Evolutionary conservation across 2,888 invertebrate genomes (phyloP).

Genomic region (Opisthograptis luteolata): DNA sequence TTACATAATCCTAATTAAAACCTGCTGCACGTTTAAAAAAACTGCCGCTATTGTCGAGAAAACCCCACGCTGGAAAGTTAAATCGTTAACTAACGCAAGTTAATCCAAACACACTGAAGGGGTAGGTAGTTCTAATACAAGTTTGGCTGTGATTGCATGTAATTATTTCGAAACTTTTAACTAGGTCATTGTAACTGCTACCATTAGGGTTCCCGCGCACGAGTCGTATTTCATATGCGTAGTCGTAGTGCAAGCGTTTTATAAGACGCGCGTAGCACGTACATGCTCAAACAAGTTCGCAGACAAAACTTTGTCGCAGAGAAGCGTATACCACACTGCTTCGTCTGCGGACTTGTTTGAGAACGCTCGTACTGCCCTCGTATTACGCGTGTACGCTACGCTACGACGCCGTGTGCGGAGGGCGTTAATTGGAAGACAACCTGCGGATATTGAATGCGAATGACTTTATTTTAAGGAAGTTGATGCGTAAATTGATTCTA

Average conservation of each 20-base stretch:
- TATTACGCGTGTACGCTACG: no score
- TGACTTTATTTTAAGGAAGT: not conserved
- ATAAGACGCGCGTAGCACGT: no score
- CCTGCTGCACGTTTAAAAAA: conserved; percentile 7
- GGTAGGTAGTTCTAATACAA: conserved; percentile 28
- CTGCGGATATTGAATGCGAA: conserved; percentile 22
- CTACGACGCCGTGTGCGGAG: no score
- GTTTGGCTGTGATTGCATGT: conserved; percentile 31
- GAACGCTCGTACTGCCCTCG: no score
- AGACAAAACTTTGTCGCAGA: no score
- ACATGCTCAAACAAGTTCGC: no score
- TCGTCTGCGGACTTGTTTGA: no score
- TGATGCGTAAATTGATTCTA: no score
- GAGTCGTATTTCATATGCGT: conserved; percentile 22
- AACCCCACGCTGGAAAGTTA: conserved; percentile 32
- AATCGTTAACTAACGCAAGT: conserved; percentile 35
- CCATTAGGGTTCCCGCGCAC: conserved; percentile 19
- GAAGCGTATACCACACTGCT: no score
- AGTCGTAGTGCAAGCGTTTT: no score
- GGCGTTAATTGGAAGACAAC: no score
- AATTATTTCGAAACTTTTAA: conserved; percentile 37
- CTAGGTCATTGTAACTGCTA: conserved; percentile 32
- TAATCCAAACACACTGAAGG: conserved; percentile 33
- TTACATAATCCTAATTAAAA: not conserved
- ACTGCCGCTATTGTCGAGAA: conserved; percentile 6